phyloP scores from a whole-genome alignment of 2,797 vertebrate species.

The Aldrovandia affinis region DNA sequence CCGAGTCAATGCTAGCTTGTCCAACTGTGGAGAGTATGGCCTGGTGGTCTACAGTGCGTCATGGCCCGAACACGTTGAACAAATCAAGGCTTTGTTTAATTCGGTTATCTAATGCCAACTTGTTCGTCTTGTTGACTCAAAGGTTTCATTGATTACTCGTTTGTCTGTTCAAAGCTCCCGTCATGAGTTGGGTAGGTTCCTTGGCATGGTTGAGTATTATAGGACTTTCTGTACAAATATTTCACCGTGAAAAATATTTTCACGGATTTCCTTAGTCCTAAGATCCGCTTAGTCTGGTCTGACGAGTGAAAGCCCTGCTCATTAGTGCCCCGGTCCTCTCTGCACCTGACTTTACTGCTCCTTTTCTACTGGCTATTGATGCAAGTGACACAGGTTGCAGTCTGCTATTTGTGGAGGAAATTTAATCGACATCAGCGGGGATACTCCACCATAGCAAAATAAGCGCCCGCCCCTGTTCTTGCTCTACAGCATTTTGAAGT shows the following conservation, averaged over 20 bases:
- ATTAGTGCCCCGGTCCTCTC: neutral
- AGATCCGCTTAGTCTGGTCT: neutral
- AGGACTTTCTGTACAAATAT: neutral
- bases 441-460: slow-evolving; percentile 6
- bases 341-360: neutral
- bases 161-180: neutral
- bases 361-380: neutral
- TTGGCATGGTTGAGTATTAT: neutral
- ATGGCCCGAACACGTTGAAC: neutral
- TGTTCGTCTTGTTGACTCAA: neutral
- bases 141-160: neutral
- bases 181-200: neutral
- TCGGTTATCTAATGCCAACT: neutral
- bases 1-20: neutral
- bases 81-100: neutral
- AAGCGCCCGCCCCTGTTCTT: neutral
- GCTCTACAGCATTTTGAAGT: slow-evolving; percentile 31
- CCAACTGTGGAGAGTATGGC: neutral
- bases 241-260: neutral
- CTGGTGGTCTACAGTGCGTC: neutral
- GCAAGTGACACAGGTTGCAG: slow-evolving; percentile 22
- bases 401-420: slow-evolving; percentile 30
- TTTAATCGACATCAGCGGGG: slow-evolving; percentile 8
- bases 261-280: neutral
- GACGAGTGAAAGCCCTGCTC: slow-evolving; percentile 2